Percentiles rank a stretch among this genome's conserved stretches.
Conservation (phyloP, 2,797 vertebrate genomes). For the Brachymystax lenok region DNA sequence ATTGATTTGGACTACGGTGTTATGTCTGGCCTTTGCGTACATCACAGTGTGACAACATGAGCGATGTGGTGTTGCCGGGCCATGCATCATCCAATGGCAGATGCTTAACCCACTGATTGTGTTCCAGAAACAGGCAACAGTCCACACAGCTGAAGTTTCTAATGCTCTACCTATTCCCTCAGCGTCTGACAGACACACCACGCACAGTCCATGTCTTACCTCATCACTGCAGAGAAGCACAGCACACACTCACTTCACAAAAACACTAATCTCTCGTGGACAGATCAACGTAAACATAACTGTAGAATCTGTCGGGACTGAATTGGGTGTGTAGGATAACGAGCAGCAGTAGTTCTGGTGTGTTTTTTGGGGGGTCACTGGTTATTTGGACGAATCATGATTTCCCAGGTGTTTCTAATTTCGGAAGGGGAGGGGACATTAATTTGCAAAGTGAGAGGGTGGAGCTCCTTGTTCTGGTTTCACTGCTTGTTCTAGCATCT, state of each 20-base stretch:
- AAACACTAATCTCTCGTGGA: not conserved
- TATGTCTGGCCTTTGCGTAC: constrained; percentile 48
- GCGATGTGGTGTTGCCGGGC: constrained; percentile 31
- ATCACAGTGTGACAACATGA: constrained; percentile 54
- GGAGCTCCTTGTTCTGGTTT: too few relatives aligned
- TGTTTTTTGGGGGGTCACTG: too few relatives aligned
- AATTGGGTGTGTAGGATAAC: too few relatives aligned
- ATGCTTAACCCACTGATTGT: constrained; percentile 58
- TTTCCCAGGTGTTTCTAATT: too few relatives aligned
- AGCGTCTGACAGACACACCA: not conserved
- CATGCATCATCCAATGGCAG: constrained; percentile 58
- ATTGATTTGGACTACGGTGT: constrained; percentile 50
- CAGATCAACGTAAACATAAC: too few relatives aligned
- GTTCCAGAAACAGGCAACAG: constrained; percentile 38
- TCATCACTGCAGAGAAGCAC: constrained; percentile 1
- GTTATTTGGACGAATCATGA: too few relatives aligned
- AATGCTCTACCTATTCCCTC: not conserved
- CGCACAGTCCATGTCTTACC: not conserved
- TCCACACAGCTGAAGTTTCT: constrained; percentile 8
- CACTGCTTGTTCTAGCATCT: too few relatives aligned
- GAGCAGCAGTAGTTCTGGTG: too few relatives aligned
- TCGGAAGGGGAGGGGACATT: too few relatives aligned
- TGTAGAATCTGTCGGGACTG: too few relatives aligned
- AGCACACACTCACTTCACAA: not conserved
- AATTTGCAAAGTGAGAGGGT: too few relatives aligned